These are phyloP conservation scores for Hypomecis atomaria DNA, from an alignment of 2,888 invertebrate species.

Conservation along the genomic window DNA sequence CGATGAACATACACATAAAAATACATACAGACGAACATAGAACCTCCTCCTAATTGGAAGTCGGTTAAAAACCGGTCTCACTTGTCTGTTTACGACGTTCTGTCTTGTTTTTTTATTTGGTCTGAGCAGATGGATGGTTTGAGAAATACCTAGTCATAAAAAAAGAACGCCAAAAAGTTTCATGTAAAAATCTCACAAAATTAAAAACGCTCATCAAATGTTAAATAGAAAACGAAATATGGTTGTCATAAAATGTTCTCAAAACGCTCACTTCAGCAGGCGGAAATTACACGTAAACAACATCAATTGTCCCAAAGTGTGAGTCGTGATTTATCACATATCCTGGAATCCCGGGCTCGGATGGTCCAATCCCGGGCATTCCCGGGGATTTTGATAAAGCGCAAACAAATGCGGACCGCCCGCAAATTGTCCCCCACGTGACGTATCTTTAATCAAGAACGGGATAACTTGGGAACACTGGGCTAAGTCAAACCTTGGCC, in stretches of 20 bases:
- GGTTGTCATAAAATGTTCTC: not conserved
- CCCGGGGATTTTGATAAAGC: constrained; percentile 32
- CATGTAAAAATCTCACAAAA: no score
- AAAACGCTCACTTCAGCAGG: not conserved
- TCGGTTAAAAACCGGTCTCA: no score
- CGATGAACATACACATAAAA: no score
- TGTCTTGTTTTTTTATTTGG: no score
- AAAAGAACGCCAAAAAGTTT: no score
- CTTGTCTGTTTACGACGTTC: no score
- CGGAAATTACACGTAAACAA: constrained; percentile 18
- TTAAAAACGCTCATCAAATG: not conserved
- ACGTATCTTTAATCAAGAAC: constrained; percentile 39
- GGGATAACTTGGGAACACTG: constrained; percentile 10
- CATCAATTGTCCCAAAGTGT: constrained; percentile 11
- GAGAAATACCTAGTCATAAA: no score
- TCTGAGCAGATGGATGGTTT: no score
- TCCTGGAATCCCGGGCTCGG: constrained; percentile 16
- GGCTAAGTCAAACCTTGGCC: not conserved
- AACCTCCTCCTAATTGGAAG: no score
- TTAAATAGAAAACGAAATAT: not conserved
- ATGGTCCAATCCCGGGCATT: constrained; percentile 16
- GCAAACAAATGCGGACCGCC: constrained; percentile 37
- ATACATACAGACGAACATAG: no score
- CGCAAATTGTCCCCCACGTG: constrained; percentile 38
- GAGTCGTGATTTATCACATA: constrained; percentile 25